Conservation (phyloP, 1,140 invertebrate genomes). For the Steinernema feltiae region DNA sequence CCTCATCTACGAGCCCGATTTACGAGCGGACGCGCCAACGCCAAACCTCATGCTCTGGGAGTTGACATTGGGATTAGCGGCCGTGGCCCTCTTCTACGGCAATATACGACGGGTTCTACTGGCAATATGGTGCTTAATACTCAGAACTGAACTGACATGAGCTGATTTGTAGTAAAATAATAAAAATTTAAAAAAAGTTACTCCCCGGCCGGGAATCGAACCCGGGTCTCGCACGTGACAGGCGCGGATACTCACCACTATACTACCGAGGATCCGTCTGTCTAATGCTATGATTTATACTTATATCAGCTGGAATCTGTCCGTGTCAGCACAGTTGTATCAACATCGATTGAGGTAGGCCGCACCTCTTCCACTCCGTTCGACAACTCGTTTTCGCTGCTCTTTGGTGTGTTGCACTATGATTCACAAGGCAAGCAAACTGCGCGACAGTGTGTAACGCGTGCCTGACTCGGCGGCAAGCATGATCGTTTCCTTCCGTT, state of each 20-base stretch:
- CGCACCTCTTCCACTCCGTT: too few relatives aligned
- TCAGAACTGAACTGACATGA: neutral
- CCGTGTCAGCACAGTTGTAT: too few relatives aligned
- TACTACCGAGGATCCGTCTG: neutral
- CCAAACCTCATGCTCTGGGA: neutral
- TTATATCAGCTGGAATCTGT: too few relatives aligned
- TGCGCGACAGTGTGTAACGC: too few relatives aligned
- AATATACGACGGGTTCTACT: constrained; percentile 1
- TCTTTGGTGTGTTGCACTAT: too few relatives aligned
- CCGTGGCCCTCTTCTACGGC: neutral
- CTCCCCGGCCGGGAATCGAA: neutral
- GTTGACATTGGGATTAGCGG: neutral
- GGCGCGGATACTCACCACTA: neutral
- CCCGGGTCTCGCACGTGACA: neutral
- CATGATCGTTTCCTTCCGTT: too few relatives aligned
- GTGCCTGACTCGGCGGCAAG: too few relatives aligned
- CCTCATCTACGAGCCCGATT: constrained; percentile 40
- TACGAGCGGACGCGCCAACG: constrained; percentile 20
- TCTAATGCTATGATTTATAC: too few relatives aligned
- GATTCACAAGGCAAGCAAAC: too few relatives aligned
- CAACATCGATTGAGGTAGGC: too few relatives aligned
- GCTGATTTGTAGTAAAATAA: neutral
- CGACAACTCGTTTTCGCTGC: too few relatives aligned
- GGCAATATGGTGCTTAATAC: neutral
- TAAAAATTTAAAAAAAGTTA: neutral